Percentiles rank a stretch among this genome's conserved stretches.
phyloP scores from a whole-genome alignment of 2,797 vertebrate genomes.

The Dicrostonyx torquatus region DNA sequence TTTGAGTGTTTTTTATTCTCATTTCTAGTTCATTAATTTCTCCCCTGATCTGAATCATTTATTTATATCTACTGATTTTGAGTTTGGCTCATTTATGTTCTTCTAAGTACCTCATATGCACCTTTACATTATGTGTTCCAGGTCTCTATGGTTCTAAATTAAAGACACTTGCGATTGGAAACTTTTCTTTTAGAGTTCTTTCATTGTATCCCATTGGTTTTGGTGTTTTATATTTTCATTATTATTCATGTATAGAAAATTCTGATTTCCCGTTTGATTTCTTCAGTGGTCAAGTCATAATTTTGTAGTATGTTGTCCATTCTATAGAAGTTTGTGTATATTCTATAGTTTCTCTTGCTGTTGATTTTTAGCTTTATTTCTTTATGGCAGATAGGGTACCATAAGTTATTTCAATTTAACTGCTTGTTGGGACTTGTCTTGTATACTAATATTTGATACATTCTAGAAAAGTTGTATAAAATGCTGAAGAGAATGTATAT shows the following conservation, averaged over 20 bases:
- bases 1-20: not conserved
- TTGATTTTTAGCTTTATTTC: not conserved
- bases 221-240: not conserved
- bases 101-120: not conserved
- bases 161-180: not conserved
- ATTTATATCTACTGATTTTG: constrained; percentile 5
- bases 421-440: not conserved
- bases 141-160: not conserved
- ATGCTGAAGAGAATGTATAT: not conserved
- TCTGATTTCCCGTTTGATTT: not conserved
- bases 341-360: not conserved
- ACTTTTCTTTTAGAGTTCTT: not conserved
- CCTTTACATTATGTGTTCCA: not conserved
- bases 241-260: not conserved
- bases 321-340: not conserved
- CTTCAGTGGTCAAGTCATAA: not conserved
- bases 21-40: not conserved
- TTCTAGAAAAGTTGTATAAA: not conserved
- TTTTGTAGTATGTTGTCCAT: not conserved
- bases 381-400: not conserved
- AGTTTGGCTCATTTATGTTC: not conserved
- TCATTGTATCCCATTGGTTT: not conserved
- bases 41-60: not conserved
- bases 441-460: not conserved
- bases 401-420: not conserved